A percentile compares a stretch with the other conserved stretches of the same genome.
Evolutionary conservation across 2,888 invertebrate species (phyloP).

Genomic region (Phyto melanocephala): DNA sequence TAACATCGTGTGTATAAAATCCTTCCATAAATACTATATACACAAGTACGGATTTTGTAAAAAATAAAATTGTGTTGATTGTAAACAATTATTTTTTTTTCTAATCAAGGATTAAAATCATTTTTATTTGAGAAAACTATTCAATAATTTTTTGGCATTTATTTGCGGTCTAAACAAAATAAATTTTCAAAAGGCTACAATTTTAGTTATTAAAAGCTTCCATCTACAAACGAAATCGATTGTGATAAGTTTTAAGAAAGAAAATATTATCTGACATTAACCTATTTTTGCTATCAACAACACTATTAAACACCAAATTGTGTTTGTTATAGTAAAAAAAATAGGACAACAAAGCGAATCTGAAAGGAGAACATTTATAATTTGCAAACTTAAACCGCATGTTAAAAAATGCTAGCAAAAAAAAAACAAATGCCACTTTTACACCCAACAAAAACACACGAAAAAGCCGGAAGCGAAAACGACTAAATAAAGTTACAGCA

Average conservation of each 20-base stretch:
- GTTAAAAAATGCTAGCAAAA: constrained; percentile 30
- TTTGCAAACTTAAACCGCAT: constrained; percentile 41
- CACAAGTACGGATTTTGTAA: constrained; percentile 29
- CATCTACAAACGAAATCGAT: too few species aligned
- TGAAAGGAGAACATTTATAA: constrained; percentile 14
- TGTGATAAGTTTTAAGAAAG: too few species aligned
- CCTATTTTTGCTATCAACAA: too few species aligned
- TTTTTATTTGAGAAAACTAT: neutral
- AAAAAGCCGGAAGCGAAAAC: constrained; percentile 48
- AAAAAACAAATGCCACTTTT: constrained; percentile 32
- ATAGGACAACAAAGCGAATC: too few species aligned
- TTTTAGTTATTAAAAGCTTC: too few species aligned
- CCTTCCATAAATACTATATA: too few species aligned
- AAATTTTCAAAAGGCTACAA: too few species aligned
- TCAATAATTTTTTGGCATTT: too few species aligned
- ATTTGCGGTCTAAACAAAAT: too few species aligned
- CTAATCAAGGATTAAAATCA: neutral
- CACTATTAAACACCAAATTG: neutral
- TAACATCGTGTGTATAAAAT: constrained; percentile 28
- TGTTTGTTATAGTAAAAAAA: neutral
- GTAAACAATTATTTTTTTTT: neutral
- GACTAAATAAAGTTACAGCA: constrained; percentile 22
- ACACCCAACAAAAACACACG: constrained; percentile 28
- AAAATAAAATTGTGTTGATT: constrained; percentile 12
- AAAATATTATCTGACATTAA: too few species aligned